Conservation (phyloP, 2,113 vertebrate species). For the Aegotheles bennettii region DNA sequence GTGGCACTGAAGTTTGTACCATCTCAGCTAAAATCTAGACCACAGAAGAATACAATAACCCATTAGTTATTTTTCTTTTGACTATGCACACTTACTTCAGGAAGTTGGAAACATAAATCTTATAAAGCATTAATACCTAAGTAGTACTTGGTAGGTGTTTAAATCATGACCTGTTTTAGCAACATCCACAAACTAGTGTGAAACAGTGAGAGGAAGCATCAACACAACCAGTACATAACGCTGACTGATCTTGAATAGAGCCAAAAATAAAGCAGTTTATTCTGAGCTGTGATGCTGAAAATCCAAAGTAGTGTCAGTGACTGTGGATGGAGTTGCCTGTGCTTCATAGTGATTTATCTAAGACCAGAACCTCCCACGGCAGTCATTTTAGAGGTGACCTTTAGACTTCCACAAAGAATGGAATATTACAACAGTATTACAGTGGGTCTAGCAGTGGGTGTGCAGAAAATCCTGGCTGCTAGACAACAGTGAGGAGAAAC, state of each 20-base stretch:
- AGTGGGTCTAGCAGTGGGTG: background rate
- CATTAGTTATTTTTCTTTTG: background rate
- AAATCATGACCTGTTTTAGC: background rate
- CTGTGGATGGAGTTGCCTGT: background rate
- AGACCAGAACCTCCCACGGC: background rate
- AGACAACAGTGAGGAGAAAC: background rate
- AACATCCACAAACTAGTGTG: background rate
- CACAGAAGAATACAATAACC: background rate
- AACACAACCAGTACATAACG: background rate
- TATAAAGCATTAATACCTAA: background rate
- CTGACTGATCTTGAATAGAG: background rate
- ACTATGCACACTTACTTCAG: background rate
- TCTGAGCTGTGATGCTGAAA: background rate
- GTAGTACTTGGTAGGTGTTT: background rate
- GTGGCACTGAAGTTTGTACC: background rate
- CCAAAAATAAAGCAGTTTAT: background rate
- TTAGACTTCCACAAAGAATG: background rate
- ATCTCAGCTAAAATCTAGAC: background rate
- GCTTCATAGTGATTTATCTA: background rate
- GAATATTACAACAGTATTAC: background rate
- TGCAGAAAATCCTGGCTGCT: constrained; percentile 25
- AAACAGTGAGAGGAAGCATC: background rate
- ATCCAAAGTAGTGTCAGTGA: background rate
- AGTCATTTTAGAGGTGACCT: background rate
- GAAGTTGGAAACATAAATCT: background rate